Base-by-base conservation (phyloP, 2,797 vertebrate species). In the Eupleurogrammus muticus region DNA sequence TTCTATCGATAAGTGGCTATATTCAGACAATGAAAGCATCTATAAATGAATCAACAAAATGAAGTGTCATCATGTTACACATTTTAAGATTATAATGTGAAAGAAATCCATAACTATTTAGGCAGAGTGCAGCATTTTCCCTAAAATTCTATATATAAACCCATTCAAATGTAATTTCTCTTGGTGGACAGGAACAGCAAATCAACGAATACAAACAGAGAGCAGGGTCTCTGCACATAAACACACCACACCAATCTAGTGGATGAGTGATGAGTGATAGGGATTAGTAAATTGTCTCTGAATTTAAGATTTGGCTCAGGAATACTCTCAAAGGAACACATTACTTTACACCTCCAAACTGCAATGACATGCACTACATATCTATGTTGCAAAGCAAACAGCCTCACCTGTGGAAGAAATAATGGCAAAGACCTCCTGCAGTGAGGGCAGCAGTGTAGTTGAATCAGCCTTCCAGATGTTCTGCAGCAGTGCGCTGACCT, bases 381-480 rank as follows among this genome's bases (percentile, higher is more conserved):
- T 13, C 4, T 0, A 44, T 60, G 54, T 44, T 61, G 4, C 10
- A 63, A 14, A 52, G 2, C 17, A 48, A 28, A 7, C 5, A 35
- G 24, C 36, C 92, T 96, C 82, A 99, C 98, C 98, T 66, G 95
- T 96, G 52, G 98, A 95, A 5, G 98, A 98, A 79, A 99, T 98
- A 74, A 97, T 95, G 7, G 97, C 95, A 75, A 99, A 99, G 9
- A 99, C 96, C 75, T 99, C 98, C 90, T 99, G 97, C 68, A 99
- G 82, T 0, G 98, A 99, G 1, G 97, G 97, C 55, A 99, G 91
- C 84, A 99, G 92, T 0, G 96, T 97, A 58, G 95, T 89, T 2
- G 97, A 97, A 72, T 99, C 97, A 0, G 95, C 93, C 90, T 99
- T 98, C 98, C 98, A 99, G 90, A 98, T 95, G 85, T 95, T 96